These are phyloP conservation scores for Rhizomys pruinosus DNA, from an alignment of 2,113 vertebrate species.

Conservation along the genomic window DNA sequence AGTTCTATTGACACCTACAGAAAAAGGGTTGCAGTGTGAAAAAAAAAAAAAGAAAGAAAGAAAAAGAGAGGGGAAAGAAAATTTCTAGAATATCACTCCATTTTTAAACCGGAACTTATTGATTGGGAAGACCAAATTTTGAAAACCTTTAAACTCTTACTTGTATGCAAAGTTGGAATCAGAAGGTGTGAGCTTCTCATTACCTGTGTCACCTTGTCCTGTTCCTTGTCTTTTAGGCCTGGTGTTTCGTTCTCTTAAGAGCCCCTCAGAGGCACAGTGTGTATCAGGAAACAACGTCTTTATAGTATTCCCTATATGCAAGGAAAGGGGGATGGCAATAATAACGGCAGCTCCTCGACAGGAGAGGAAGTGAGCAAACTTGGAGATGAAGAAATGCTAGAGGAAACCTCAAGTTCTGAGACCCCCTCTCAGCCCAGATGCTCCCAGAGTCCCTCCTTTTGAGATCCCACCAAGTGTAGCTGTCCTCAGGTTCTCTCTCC, in stretches of 20 bases:
- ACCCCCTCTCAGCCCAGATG: not conserved
- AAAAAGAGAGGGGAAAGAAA: not conserved
- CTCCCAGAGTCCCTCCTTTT: not conserved
- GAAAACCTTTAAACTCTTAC: not conserved
- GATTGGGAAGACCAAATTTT: not conserved
- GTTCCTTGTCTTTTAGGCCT: not conserved
- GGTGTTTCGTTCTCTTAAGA: not conserved
- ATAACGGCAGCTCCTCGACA: not conserved
- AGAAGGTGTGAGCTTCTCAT: not conserved
- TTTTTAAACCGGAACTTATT: not conserved
- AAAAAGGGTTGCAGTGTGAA: not conserved
- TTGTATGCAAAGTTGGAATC: not conserved
- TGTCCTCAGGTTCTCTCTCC: not conserved
- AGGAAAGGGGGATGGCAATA: rapidly evolving
- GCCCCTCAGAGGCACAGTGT: rapidly evolving
- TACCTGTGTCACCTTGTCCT: not conserved
- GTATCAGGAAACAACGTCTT: not conserved
- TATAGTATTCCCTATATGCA: no score
- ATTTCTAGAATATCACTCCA: not conserved
- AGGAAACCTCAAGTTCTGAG: not conserved
- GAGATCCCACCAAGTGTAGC: no score
- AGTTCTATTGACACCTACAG: not conserved
- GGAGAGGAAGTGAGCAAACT: not conserved
- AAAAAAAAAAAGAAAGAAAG: no score
- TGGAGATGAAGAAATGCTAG: not conserved